Percentiles rank a stretch among this genome's conserved stretches.
phyloP scores from a whole-genome alignment of 2,888 invertebrate genomes.

The Lamellibrachia columna region DNA sequence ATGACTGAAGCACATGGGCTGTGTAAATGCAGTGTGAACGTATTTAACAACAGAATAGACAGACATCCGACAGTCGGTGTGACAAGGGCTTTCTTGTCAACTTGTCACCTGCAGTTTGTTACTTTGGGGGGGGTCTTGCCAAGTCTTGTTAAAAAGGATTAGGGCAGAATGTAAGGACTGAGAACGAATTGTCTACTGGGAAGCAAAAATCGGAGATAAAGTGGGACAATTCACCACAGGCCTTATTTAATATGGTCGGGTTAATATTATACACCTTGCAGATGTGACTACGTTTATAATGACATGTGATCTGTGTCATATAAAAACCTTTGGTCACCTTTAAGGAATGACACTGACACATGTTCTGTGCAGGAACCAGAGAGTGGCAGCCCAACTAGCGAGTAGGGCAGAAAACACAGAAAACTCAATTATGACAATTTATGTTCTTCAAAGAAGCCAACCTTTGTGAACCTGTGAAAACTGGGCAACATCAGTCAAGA shows the following conservation, averaged over 20 bases:
- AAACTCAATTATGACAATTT: background rate
- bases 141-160: background rate
- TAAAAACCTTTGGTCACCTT: background rate
- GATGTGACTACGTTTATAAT: too few species aligned
- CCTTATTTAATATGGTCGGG: background rate
- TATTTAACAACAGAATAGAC: background rate
- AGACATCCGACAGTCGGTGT: background rate
- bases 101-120: background rate
- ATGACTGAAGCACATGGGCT: too few species aligned
- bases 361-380: background rate
- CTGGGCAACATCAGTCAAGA: background rate
- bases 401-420: background rate
- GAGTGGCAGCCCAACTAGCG: background rate
- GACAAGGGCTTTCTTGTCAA: background rate
- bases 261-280: too few species aligned
- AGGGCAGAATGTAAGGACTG: background rate
- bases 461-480: background rate
- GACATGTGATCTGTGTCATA: too few species aligned
- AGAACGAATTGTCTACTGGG: background rate
- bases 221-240: background rate
- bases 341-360: background rate
- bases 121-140: background rate
- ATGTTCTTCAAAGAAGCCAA: background rate
- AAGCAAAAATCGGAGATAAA: background rate
- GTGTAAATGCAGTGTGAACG: background rate